Conservation (phyloP, 2,888 invertebrate species). For the Drosophila lutescens region DNA sequence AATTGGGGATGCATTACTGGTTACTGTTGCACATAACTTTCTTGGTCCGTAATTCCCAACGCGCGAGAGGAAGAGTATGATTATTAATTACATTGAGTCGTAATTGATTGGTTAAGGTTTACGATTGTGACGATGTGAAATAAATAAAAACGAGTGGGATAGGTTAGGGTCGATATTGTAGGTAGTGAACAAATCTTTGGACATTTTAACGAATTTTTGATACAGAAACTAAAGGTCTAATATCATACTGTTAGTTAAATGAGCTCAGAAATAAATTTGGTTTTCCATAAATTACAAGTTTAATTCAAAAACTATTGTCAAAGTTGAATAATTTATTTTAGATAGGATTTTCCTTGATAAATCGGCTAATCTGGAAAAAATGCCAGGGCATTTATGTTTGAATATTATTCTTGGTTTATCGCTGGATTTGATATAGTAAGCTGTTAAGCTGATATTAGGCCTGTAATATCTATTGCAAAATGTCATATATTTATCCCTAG, state of each 20-base stretch:
- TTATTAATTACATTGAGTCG: slow-evolving; percentile 35
- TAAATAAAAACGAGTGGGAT: slow-evolving; percentile 53
- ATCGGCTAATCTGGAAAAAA: background rate
- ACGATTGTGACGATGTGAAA: slow-evolving; percentile 49
- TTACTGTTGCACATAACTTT: slow-evolving; percentile 55
- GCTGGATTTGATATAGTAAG: background rate
- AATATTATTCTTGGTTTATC: background rate
- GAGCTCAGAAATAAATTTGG: background rate
- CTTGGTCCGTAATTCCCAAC: slow-evolving; percentile 72
- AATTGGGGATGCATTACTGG: slow-evolving; percentile 15
- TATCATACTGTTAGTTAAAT: background rate
- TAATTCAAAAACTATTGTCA: background rate
- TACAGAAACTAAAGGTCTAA: background rate
- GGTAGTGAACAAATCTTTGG: slow-evolving; percentile 5
- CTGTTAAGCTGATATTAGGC: background rate
- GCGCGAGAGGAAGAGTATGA: slow-evolving; percentile 63
- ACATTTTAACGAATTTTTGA: background rate
- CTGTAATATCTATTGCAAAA: slow-evolving; percentile 2
- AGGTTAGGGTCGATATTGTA: background rate
- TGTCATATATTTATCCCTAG: background rate
- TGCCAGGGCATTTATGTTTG: background rate
- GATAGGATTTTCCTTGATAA: too few relatives aligned
- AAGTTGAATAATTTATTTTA: background rate
- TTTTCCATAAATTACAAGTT: background rate
- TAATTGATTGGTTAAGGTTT: slow-evolving; percentile 17